Evolutionary conservation across 2,797 vertebrate genomes (phyloP).

Genomic region (Pristis pectinata): DNA sequence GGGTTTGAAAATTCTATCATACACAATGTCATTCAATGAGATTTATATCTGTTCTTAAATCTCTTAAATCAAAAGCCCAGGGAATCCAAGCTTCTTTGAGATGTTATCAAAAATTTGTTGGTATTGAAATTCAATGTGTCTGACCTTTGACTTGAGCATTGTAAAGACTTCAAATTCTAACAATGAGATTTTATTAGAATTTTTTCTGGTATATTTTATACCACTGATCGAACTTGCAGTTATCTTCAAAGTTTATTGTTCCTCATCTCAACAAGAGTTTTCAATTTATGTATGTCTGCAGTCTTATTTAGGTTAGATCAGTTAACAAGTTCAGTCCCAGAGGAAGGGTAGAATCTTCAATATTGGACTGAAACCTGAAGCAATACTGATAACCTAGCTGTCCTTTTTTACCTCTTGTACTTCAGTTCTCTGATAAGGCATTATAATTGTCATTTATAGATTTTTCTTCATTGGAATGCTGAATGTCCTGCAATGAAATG

Average conservation of each 20-base stretch:
- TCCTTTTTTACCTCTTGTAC: neutral
- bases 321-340: neutral
- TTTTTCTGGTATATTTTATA: neutral
- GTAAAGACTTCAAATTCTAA: neutral
- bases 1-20: neutral
- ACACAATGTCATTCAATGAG: neutral
- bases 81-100: neutral
- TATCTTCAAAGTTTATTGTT: neutral
- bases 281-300: neutral
- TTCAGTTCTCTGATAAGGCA: neutral
- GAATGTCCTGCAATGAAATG: neutral
- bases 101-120: neutral
- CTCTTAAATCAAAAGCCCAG: neutral
- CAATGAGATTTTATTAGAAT: neutral
- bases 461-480: neutral
- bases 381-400: neutral
- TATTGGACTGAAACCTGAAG: neutral
- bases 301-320: neutral
- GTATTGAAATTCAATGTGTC: neutral
- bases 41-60: neutral
- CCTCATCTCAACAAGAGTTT: neutral
- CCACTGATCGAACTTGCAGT: neutral
- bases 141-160: constrained; percentile 5
- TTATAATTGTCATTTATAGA: neutral
- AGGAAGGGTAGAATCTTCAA: neutral